Evolutionary conservation across 2,113 vertebrate genomes (phyloP).

Genomic region (Notothenia coriiceps): DNA sequence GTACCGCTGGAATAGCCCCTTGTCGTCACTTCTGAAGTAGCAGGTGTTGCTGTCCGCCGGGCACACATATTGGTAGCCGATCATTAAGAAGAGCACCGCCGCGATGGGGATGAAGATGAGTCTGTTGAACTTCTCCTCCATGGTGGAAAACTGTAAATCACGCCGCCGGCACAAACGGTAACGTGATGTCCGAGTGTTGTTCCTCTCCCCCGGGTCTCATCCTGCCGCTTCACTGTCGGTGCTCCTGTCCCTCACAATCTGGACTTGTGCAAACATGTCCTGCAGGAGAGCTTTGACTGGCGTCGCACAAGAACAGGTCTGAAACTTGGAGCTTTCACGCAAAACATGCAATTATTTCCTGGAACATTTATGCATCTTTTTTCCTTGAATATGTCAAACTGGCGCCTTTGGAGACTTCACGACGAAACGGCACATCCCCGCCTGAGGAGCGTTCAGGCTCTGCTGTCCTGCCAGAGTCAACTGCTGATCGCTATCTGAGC

Average conservation of each 20-base stretch:
- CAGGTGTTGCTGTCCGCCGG: slow-evolving; percentile 82
- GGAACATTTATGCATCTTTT: not conserved
- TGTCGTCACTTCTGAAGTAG: slow-evolving; percentile 75
- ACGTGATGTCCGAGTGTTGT: slow-evolving; percentile 40
- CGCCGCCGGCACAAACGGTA: slow-evolving; percentile 56
- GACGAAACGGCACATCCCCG: slow-evolving; percentile 26
- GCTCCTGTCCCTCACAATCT: not conserved
- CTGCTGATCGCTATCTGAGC: slow-evolving; percentile 64
- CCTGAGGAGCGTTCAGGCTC: slow-evolving; percentile 18
- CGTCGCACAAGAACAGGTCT: slow-evolving; percentile 18
- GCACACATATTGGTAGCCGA: slow-evolving; percentile 93
- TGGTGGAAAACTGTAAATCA: slow-evolving; percentile 75
- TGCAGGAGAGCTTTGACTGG: not conserved
- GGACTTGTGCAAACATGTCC: not conserved
- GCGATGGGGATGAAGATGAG: slow-evolving; percentile 90
- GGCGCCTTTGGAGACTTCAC: slow-evolving; percentile 15
- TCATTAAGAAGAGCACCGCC: slow-evolving; percentile 89
- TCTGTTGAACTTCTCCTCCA: slow-evolving; percentile 93
- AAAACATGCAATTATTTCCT: not conserved
- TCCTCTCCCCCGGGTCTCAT: slow-evolving; percentile 55
- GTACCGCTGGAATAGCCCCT: slow-evolving; percentile 56
- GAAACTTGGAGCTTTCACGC: slow-evolving; percentile 45
- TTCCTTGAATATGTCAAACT: not conserved
- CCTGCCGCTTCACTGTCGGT: slow-evolving; percentile 24
- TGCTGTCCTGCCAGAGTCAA: slow-evolving; percentile 62